Evolutionary conservation across 2,113 vertebrate genomes (phyloP), one percentile per base, ranked within the genome.

Genomic region (Ochotona princeps): DNA sequence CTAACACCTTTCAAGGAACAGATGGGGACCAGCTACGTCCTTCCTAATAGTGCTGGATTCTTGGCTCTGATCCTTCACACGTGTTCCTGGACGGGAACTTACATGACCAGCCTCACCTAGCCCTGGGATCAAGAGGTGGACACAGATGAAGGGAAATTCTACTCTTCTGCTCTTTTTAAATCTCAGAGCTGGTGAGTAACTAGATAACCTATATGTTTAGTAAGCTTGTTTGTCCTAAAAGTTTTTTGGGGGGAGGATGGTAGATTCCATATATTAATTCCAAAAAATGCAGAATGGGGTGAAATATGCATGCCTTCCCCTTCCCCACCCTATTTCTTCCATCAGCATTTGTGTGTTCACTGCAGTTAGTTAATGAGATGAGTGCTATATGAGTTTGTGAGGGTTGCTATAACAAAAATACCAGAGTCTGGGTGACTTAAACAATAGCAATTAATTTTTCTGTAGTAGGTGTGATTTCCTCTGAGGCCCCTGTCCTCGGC

Each of bases 11-110:
- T 20, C 15, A 26, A 30, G 47, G 83, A 80, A 49, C 17, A 25
- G 3, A 49, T 73, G 85, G 83, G 8, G 47, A 63, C 51, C 57
- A n/a, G 6, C n/a, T 90, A 20, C 80, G 38, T 83, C 49, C 72
- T 93, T 83, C 49, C 72, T 93, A 51, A 86, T 14, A 54, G 57
- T 57, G 21, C 87, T 73, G 49, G 14, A 57, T 67, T 83, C 89
- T 96, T 1, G 0, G 23, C 57, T 70, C 44, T 76, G 67, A 73
- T 89, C 83, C 35, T 78, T 82, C 90, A 74, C 67, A 89, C 44
- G 18, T 44, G 7, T 61, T 89, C n/a, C 28, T 73, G 81, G 90
- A 70, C 26, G 44, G 32, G 78, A 82, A 72, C 57, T 67, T 91
- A 61, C 26, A 76, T 79, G 73, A 67, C 35, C 63, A 44, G 6